These are phyloP conservation scores for Holcopasites calliopsidis DNA, from an alignment of 1,140 invertebrate species.

Conservation along the genomic window DNA sequence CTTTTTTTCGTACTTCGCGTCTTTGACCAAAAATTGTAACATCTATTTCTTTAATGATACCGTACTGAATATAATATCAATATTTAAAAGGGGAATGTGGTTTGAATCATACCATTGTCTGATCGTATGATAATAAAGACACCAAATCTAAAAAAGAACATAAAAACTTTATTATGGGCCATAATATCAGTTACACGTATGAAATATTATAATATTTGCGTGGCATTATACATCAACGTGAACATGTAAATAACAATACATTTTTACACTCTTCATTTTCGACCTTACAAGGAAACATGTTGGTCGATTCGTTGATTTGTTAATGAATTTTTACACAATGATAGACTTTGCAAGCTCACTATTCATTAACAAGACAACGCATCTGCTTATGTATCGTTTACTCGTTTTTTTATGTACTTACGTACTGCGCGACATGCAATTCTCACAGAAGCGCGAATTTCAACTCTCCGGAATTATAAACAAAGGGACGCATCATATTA, in stretches of 20 bases:
- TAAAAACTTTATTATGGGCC: slow-evolving; percentile 71
- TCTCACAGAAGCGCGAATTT: not conserved
- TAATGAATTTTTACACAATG: no score
- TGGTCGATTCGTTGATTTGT: no score
- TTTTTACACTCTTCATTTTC: not conserved
- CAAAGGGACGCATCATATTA: not conserved
- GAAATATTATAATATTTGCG: slow-evolving; percentile 46
- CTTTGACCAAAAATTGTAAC: not conserved
- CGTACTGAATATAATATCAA: slow-evolving; percentile 3
- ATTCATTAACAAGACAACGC: no score
- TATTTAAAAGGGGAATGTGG: slow-evolving; percentile 1
- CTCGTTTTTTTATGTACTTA: slow-evolving; percentile 6
- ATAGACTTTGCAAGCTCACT: no score
- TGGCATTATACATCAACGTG: slow-evolving; percentile 27
- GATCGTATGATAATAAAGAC: not conserved
- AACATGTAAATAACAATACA: slow-evolving; percentile 34
- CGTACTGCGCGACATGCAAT: not conserved
- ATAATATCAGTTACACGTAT: slow-evolving; percentile 61
- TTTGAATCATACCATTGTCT: not conserved
- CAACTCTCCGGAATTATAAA: not conserved
- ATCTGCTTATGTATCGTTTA: no score
- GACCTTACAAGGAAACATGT: no score
- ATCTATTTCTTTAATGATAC: slow-evolving; percentile 15
- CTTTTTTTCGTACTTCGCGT: slow-evolving; percentile 2
- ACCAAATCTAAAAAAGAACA: slow-evolving; percentile 61